phyloP scores from a whole-genome alignment of 2,888 invertebrate species.

The Mylabris sibirica region DNA sequence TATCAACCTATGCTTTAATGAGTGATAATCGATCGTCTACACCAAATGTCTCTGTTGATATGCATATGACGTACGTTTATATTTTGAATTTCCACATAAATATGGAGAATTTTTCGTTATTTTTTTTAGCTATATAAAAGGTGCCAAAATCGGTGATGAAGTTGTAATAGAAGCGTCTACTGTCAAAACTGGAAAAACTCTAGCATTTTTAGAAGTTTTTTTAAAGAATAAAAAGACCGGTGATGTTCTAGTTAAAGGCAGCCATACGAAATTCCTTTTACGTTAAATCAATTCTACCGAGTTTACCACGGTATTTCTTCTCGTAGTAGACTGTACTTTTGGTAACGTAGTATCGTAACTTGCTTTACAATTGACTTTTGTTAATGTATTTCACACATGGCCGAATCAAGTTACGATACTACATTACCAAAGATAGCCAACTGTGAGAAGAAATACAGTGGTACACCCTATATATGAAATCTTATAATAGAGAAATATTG shows the following conservation, averaged over 20 bases:
- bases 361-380: too few relatives aligned
- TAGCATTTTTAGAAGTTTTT: conserved; percentile 85
- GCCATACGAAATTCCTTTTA: conserved; percentile 76
- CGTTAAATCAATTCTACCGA: too few relatives aligned
- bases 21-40: conserved; percentile 65
- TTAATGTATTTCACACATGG: too few relatives aligned
- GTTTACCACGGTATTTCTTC: too few relatives aligned
- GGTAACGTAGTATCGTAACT: too few relatives aligned
- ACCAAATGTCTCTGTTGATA: conserved; percentile 83
- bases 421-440: too few relatives aligned
- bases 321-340: too few relatives aligned
- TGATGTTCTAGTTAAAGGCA: conserved; percentile 78
- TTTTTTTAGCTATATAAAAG: conserved; percentile 75
- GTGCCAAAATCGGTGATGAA: conserved; percentile 79
- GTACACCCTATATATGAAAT: too few relatives aligned
- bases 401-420: too few relatives aligned
- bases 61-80: conserved; percentile 74
- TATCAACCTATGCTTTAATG: conserved; percentile 82
- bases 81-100: background rate
- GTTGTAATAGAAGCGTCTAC: conserved; percentile 82
- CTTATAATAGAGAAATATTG: background rate
- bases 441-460: too few relatives aligned
- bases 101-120: conserved; percentile 23
- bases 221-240: conserved; percentile 79
- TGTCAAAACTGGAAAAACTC: conserved; percentile 75